phyloP scores from a whole-genome alignment of 2,888 invertebrate species.

The Linnaemya vulpina region DNA sequence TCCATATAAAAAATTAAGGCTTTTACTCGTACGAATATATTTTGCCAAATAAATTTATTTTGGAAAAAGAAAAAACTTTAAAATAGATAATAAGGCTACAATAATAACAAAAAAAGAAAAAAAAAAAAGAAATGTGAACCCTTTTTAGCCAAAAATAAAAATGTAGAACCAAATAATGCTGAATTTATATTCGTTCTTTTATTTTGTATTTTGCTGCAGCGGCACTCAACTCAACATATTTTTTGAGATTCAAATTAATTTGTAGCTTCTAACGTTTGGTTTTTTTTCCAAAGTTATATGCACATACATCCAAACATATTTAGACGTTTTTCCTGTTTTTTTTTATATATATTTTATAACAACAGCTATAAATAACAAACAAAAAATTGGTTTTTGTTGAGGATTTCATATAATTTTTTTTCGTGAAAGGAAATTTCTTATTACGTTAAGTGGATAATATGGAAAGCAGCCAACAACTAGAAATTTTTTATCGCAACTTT shows the following conservation, averaged over 20 bases:
- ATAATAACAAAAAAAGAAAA: conserved; percentile 37
- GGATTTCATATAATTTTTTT: conserved; percentile 34
- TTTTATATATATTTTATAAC: conserved; percentile 51
- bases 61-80: conserved; percentile 25
- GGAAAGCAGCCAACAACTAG: conserved; percentile 77
- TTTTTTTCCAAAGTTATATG: no score
- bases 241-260: conserved; percentile 74
- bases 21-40: conserved; percentile 58
- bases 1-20: conserved; percentile 77
- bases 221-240: conserved; percentile 68
- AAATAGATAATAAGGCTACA: conserved; percentile 62
- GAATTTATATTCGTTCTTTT: conserved; percentile 40
- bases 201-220: conserved; percentile 46
- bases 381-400: conserved; percentile 48
- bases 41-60: conserved; percentile 47
- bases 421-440: conserved; percentile 75
- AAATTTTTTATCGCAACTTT: conserved; percentile 74
- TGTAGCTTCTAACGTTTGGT: conserved; percentile 67
- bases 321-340: conserved; percentile 6
- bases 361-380: conserved; percentile 54
- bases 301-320: no score
- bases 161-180: conserved; percentile 50
- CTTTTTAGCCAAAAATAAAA: conserved; percentile 63
- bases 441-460: conserved; percentile 79
- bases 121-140: conserved; percentile 47